These are phyloP conservation scores for Perca flavescens DNA, from an alignment of 2,113 vertebrate species.

Conservation along the genomic window DNA sequence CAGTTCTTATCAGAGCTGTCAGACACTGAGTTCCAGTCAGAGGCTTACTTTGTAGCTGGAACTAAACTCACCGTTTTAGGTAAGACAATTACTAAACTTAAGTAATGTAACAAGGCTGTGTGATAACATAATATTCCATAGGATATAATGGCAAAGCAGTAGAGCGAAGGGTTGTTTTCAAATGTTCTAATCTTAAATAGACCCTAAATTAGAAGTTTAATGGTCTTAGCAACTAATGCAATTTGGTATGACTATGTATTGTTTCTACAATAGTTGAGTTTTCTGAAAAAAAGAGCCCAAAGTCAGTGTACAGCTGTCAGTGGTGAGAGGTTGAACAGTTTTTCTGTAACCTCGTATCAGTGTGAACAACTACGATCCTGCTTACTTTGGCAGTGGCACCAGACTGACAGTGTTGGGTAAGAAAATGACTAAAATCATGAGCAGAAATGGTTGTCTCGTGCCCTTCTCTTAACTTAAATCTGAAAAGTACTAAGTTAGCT, in stretches of 20 bases:
- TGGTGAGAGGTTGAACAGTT: conserved; percentile 39
- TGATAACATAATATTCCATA: too few relatives aligned
- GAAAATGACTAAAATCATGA: conserved; percentile 39
- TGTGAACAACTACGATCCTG: conserved; percentile 77
- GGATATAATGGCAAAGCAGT: too few relatives aligned
- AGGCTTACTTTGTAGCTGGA: conserved; percentile 67
- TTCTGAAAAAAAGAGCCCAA: background rate
- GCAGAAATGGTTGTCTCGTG: background rate
- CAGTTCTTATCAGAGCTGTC: conserved; percentile 40
- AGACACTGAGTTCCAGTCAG: conserved; percentile 21
- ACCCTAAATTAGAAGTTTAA: too few relatives aligned
- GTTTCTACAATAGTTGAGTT: background rate
- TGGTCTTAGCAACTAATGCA: too few relatives aligned
- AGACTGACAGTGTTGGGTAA: conserved; percentile 76
- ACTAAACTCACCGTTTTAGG: conserved; percentile 67
- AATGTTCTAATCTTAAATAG: too few relatives aligned
- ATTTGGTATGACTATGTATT: too few relatives aligned
- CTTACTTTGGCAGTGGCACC: conserved; percentile 85
- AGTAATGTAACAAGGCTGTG: too few relatives aligned
- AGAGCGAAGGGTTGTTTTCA: too few relatives aligned
- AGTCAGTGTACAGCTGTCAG: background rate
- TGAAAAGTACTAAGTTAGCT: too few relatives aligned
- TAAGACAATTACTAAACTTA: conserved; percentile 35
- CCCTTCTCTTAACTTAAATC: too few relatives aligned
- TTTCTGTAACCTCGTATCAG: conserved; percentile 66